phyloP scores from a whole-genome alignment of 2,113 vertebrate species.

The Gallinago jamesoni region DNA sequence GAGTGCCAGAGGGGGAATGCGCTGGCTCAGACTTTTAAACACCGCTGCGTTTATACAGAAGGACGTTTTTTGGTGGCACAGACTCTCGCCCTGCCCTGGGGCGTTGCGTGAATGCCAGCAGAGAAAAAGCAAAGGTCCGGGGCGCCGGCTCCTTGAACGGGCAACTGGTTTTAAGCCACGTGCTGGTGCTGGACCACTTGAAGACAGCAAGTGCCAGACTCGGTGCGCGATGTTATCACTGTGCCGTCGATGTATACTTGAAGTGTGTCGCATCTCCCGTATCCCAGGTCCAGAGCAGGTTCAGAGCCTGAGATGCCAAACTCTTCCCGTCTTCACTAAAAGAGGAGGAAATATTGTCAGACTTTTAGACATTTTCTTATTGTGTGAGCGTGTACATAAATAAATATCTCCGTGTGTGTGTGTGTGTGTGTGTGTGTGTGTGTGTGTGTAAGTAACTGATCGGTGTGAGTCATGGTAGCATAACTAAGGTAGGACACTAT shows the following conservation, averaged over 20 bases:
- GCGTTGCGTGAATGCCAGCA: slow-evolving; percentile 4
- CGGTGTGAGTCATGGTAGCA: slow-evolving; percentile 68
- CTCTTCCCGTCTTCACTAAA: slow-evolving; percentile 44
- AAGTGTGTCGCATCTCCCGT: slow-evolving; percentile 69
- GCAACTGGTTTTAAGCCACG: slow-evolving; percentile 53
- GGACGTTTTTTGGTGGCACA: slow-evolving; percentile 51
- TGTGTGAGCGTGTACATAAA: slow-evolving; percentile 71
- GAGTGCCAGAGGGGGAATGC: slow-evolving; percentile 53
- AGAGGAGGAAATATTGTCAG: slow-evolving; percentile 75
- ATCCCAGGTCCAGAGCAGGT: slow-evolving; percentile 66
- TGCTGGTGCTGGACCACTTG: slow-evolving; percentile 66
- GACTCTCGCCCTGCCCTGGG: slow-evolving; percentile 45
- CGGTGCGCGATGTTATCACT: slow-evolving; percentile 70
- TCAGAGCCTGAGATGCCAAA: slow-evolving; percentile 70
- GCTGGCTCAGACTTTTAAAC: slow-evolving; percentile 51
- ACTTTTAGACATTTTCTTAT: slow-evolving; percentile 63
- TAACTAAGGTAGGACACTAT: slow-evolving; percentile 73
- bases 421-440: slow-evolving; percentile 1
- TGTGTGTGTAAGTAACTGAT: slow-evolving; percentile 48
- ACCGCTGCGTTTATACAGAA: slow-evolving; percentile 51
- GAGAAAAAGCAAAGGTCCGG: neutral
- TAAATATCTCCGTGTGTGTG: slow-evolving; percentile 43
- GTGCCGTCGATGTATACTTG: slow-evolving; percentile 73
- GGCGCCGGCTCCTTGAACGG: slow-evolving; percentile 39
- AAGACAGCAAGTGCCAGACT: slow-evolving; percentile 74